Evolutionary conservation across 2,888 invertebrate species (phyloP).

Genomic region (Tenodera sinensis): DNA sequence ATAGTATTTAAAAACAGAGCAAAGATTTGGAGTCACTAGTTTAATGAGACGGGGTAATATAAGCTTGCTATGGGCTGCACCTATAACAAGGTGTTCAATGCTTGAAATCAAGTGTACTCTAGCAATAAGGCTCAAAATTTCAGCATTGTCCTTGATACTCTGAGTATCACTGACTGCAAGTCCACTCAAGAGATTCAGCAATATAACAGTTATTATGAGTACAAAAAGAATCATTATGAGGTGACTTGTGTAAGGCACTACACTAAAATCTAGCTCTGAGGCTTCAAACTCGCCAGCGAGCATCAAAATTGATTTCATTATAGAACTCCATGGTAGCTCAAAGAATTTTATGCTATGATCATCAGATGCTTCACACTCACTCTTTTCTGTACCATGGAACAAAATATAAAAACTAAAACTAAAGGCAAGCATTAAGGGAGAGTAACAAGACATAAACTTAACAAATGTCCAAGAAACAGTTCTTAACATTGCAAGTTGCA

Average conservation of each 20-base stretch:
- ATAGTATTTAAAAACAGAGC: neutral
- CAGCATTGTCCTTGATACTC: slow-evolving; percentile 2
- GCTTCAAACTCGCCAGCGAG: slow-evolving; percentile 2
- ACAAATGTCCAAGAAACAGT: slow-evolving; percentile 1
- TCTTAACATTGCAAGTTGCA: neutral
- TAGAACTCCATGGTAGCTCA: neutral
- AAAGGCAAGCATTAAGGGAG: neutral
- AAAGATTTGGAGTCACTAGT: neutral
- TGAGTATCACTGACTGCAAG: slow-evolving; percentile 3
- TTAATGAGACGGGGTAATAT: neutral
- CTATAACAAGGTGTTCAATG: neutral
- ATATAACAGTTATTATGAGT: neutral
- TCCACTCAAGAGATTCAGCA: slow-evolving; percentile 4
- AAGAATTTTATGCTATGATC: neutral
- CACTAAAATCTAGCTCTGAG: neutral
- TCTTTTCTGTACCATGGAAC: neutral
- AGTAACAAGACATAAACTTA: slow-evolving; percentile 7
- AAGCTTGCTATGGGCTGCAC: neutral
- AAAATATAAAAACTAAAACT: neutral
- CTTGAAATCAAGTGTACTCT: neutral
- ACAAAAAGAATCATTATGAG: neutral
- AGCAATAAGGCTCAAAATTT: slow-evolving; percentile 4
- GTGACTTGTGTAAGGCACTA: neutral
- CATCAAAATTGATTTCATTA: neutral
- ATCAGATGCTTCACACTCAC: neutral